phyloP scores from a whole-genome alignment of 2,888 invertebrate species.

The Macrophya alboannulata region DNA sequence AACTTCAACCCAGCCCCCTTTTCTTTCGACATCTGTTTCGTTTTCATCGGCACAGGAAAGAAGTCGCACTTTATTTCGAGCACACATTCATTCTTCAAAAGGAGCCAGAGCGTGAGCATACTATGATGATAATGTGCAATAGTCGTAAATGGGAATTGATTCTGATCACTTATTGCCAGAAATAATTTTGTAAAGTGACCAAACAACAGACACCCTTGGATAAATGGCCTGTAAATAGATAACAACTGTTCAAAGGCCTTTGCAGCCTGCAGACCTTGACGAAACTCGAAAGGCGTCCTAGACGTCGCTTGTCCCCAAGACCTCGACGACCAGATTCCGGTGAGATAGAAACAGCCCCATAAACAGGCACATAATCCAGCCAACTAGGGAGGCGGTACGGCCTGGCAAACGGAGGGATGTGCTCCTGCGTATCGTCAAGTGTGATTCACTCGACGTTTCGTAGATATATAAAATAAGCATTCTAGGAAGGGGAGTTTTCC shows the following conservation, averaged over 20 bases:
- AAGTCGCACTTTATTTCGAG: not conserved
- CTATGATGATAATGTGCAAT: not conserved
- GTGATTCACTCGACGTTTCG: slow-evolving; percentile 54
- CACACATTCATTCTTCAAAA: not conserved
- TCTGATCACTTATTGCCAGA: not conserved
- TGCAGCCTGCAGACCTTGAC: not conserved
- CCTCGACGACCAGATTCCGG: slow-evolving; percentile 50
- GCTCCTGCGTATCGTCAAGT: slow-evolving; percentile 53
- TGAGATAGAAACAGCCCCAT: slow-evolving; percentile 48
- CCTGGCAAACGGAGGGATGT: slow-evolving; percentile 36
- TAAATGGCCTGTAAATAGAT: slow-evolving; percentile 53
- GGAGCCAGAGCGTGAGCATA: not conserved
- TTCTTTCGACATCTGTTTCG: not conserved
- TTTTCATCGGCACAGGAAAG: no score
- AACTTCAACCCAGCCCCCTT: no score
- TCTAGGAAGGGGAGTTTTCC: not conserved
- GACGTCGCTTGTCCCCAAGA: slow-evolving; percentile 38
- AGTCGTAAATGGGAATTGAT: not conserved
- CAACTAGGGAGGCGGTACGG: slow-evolving; percentile 49
- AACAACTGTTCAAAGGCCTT: slow-evolving; percentile 37
- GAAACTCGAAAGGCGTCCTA: not conserved
- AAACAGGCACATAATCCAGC: slow-evolving; percentile 51
- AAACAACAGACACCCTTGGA: slow-evolving; percentile 46
- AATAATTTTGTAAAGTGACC: slow-evolving; percentile 43
- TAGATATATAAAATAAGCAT: slow-evolving; percentile 39